phyloP scores from a whole-genome alignment of 2,113 vertebrate genomes.

The Corythornis vintsioides region DNA sequence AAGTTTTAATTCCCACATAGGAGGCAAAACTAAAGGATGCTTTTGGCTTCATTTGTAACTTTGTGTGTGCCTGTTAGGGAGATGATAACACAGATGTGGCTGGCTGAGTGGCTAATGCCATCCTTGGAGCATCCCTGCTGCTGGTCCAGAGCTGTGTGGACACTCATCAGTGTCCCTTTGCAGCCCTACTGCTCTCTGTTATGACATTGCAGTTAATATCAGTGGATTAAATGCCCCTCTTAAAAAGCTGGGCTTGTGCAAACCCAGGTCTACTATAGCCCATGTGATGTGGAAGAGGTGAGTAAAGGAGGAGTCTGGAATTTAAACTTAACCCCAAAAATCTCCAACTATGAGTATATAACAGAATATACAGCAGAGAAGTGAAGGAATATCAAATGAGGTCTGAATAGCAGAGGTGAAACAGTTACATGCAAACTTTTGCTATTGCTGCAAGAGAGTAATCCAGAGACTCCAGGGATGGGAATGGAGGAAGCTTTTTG shows the following conservation, averaged over 20 bases:
- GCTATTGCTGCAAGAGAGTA: background rate
- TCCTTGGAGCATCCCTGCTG: background rate
- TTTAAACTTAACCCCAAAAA: background rate
- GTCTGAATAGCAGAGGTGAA: background rate
- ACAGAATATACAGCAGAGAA: background rate
- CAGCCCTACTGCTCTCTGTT: background rate
- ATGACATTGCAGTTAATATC: background rate
- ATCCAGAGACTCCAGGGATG: background rate
- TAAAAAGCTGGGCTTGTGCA: background rate
- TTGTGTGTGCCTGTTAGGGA: background rate
- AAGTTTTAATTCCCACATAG: background rate
- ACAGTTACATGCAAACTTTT: background rate
- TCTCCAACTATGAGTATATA: accelerated
- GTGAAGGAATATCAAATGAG: background rate
- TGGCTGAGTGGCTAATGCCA: background rate
- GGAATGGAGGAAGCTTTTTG: background rate
- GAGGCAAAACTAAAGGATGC: background rate
- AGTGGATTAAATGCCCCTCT: background rate
- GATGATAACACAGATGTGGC: background rate
- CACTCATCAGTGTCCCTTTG: background rate
- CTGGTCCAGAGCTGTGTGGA: background rate
- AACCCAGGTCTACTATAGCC: background rate
- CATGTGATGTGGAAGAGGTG: accelerated
- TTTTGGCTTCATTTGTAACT: background rate
- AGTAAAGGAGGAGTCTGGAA: background rate